These are phyloP conservation scores for Ariolimax columbianus DNA, from an alignment of 2,888 invertebrate species.

Conservation along the genomic window DNA sequence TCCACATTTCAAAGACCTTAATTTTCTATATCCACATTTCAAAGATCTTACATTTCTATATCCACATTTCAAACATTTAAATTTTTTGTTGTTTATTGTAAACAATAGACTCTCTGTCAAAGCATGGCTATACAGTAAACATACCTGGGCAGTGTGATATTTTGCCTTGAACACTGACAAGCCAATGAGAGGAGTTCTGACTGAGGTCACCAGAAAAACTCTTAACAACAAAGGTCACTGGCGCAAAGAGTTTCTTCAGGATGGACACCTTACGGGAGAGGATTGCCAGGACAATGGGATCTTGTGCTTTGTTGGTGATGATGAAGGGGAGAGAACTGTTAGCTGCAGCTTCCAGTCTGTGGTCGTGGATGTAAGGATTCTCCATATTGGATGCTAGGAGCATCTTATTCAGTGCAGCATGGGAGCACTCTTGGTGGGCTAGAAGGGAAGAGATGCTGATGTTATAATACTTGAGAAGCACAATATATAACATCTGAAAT, in stretches of 20 bases:
- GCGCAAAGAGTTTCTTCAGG: constrained; percentile 67
- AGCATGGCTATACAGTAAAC: neutral
- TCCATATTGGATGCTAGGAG: constrained; percentile 61
- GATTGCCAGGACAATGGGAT: constrained; percentile 58
- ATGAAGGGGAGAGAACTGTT: constrained; percentile 61
- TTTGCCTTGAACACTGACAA: constrained; percentile 61
- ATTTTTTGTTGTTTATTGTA: too few species aligned
- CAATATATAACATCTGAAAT: too few species aligned
- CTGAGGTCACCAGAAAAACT: constrained; percentile 69
- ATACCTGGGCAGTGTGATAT: constrained; percentile 67
- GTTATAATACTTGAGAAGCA: too few species aligned
- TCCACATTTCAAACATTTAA: too few species aligned
- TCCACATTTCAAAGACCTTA: too few species aligned
- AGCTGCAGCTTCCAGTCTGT: constrained; percentile 58
- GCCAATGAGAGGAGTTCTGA: constrained; percentile 67
- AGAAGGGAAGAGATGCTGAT: neutral
- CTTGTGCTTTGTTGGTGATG: constrained; percentile 60
- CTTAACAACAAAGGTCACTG: constrained; percentile 63
- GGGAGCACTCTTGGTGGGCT: constrained; percentile 46
- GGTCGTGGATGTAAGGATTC: constrained; percentile 59
- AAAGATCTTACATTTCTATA: too few species aligned
- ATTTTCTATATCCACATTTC: too few species aligned
- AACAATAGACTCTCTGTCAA: neutral
- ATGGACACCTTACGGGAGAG: constrained; percentile 66
- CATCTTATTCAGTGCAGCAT: constrained; percentile 53